These are phyloP conservation scores for Harmothoe impar DNA, from an alignment of 2,888 invertebrate genomes.

Conservation along the genomic window DNA sequence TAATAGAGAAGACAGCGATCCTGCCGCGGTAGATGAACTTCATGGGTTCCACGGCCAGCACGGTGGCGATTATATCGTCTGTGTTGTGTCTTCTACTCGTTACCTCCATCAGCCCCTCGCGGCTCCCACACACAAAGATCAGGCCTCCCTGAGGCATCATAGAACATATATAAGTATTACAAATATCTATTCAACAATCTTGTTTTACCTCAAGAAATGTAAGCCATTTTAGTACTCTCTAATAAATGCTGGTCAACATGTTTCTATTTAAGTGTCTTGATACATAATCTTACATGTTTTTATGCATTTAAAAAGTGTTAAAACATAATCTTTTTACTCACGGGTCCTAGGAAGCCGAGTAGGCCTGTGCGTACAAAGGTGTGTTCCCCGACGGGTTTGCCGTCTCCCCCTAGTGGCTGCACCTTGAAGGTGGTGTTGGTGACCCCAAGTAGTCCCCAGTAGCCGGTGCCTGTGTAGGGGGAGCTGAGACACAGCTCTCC, in stretches of 20 bases:
- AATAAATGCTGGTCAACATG: too few species aligned
- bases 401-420: slow-evolving; percentile 90
- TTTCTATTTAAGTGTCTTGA: too few species aligned
- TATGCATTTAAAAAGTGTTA: too few species aligned
- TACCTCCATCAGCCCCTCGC: slow-evolving; percentile 98
- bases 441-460: slow-evolving; percentile 98
- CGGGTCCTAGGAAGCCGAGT: slow-evolving; percentile 97
- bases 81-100: slow-evolving; percentile 99
- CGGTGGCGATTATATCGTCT: slow-evolving; percentile 99
- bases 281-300: too few species aligned
- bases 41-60: slow-evolving; percentile 99
- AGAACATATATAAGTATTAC: too few species aligned
- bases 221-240: too few species aligned
- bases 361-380: slow-evolving; percentile 97
- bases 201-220: too few species aligned
- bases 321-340: slow-evolving; percentile 80
- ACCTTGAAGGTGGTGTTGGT: slow-evolving; percentile 95
- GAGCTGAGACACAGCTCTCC: slow-evolving; percentile 98
- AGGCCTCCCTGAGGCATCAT: too few species aligned
- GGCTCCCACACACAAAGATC: slow-evolving; percentile 99
- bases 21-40: slow-evolving; percentile 99
- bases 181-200: too few species aligned
- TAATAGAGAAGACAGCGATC: slow-evolving; percentile 98
- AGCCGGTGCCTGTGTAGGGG: slow-evolving; percentile 93
- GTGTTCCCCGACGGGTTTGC: slow-evolving; percentile 90